These are phyloP conservation scores for Apis florea DNA, from an alignment of 1,140 invertebrate genomes.

Conservation along the genomic window DNA sequence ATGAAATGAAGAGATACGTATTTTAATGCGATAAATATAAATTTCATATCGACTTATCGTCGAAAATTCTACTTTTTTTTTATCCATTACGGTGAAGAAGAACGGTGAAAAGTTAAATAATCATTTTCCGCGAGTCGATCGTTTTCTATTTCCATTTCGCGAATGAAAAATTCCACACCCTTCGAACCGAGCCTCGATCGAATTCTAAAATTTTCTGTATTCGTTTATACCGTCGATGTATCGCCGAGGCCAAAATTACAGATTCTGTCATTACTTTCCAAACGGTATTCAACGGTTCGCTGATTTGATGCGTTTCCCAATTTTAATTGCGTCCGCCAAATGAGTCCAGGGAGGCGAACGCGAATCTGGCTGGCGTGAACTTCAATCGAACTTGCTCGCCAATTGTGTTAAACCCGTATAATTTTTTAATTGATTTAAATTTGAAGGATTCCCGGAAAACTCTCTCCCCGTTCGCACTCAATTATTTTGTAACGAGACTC, in stretches of 20 bases:
- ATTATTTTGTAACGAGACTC: conserved; percentile 8
- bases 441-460: conserved; percentile 4
- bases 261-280: conserved; percentile 47
- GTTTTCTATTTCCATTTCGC: background rate
- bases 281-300: conserved; percentile 39
- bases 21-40: background rate
- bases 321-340: conserved; percentile 45
- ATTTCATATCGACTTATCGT: background rate
- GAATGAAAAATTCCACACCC: conserved; percentile 7
- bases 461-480: background rate
- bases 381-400: conserved; percentile 34
- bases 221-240: conserved; percentile 14
- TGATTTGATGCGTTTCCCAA: conserved; percentile 43
- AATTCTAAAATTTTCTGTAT: background rate
- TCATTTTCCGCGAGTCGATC: background rate
- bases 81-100: too few species aligned
- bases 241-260: conserved; percentile 19
- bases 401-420: conserved; percentile 39
- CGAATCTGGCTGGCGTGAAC: conserved; percentile 29
- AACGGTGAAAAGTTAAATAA: background rate
- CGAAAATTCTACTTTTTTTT: background rate
- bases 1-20: background rate
- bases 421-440: conserved; percentile 47
- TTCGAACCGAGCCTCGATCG: background rate
- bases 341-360: conserved; percentile 15